Percentiles rank a stretch among this genome's conserved stretches.
Conservation (phyloP, 2,797 vertebrate genomes). For the Pyrocephalus nanus region DNA sequence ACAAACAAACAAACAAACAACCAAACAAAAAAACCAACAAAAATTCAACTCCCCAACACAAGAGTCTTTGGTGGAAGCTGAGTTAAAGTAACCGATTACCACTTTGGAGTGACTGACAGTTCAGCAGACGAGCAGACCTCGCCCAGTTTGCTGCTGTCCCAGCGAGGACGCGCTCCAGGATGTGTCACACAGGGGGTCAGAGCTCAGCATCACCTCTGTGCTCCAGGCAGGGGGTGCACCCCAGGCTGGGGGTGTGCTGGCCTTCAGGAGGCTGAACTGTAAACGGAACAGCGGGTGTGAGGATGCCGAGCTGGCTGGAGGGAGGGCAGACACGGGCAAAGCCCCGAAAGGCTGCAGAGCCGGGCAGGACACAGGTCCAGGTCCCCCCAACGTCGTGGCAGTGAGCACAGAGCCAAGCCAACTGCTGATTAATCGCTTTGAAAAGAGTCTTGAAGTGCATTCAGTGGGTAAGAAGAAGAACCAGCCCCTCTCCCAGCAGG, state of each 20-base stretch:
- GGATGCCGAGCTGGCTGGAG: background rate
- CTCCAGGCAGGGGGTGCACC: background rate
- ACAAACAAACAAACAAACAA: background rate
- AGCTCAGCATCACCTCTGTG: rapidly evolving
- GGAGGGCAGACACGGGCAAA: background rate
- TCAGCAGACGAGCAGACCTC: background rate
- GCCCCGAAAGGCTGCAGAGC: background rate
- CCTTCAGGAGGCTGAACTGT: background rate
- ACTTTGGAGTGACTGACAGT: conserved; percentile 24
- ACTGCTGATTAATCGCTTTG: background rate
- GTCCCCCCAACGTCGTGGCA: rapidly evolving
- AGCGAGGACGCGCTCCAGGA: background rate
- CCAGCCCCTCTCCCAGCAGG: background rate
- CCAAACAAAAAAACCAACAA: background rate
- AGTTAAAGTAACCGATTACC: conserved; percentile 13
- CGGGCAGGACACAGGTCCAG: background rate
- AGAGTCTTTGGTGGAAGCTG: conserved; percentile 71
- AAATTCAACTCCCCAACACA: conserved; percentile 12
- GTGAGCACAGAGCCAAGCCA: background rate
- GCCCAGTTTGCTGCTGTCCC: background rate
- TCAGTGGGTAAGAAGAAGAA: background rate
- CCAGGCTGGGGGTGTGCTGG: background rate
- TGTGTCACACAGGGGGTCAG: rapidly evolving
- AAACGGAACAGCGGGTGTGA: background rate
- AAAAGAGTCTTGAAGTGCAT: background rate